Conservation (phyloP, 2,888 invertebrate genomes). For the Epinotia bilunana region DNA sequence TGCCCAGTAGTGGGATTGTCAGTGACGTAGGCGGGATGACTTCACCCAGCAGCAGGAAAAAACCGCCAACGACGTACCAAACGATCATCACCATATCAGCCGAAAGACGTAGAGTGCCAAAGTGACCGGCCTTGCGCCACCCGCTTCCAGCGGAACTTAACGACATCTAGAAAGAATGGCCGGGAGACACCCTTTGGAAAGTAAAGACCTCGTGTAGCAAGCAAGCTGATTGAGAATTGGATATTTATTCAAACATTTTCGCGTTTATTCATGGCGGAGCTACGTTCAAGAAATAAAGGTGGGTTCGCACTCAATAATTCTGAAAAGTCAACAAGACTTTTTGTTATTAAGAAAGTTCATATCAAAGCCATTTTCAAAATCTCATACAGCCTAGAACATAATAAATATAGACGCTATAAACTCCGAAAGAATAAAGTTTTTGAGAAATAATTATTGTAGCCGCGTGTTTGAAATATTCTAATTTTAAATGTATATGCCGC, state of each 20-base stretch:
- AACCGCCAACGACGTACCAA: conserved; percentile 95
- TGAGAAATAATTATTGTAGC: not conserved
- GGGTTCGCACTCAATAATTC: too few relatives aligned
- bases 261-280: too few relatives aligned
- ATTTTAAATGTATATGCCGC: too few relatives aligned
- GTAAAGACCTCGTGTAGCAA: not conserved
- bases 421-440: not conserved
- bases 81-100: conserved; percentile 52
- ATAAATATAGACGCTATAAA: not conserved
- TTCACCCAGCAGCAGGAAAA: conserved; percentile 98
- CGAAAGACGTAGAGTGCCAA: too few relatives aligned
- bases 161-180: conserved; percentile 62
- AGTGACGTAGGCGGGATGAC: conserved; percentile 99
- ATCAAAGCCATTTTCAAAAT: too few relatives aligned
- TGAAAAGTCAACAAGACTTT: too few relatives aligned
- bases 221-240: too few relatives aligned
- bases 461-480: not conserved
- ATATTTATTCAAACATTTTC: too few relatives aligned
- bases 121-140: too few relatives aligned
- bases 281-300: too few relatives aligned
- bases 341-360: too few relatives aligned
- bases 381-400: too few relatives aligned
- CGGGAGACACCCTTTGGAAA: not conserved
- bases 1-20: conserved; percentile 90
- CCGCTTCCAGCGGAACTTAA: conserved; percentile 49